Base-by-base conservation (phyloP, 2,113 vertebrate genomes). In the Lutjanus erythropterus region DNA sequence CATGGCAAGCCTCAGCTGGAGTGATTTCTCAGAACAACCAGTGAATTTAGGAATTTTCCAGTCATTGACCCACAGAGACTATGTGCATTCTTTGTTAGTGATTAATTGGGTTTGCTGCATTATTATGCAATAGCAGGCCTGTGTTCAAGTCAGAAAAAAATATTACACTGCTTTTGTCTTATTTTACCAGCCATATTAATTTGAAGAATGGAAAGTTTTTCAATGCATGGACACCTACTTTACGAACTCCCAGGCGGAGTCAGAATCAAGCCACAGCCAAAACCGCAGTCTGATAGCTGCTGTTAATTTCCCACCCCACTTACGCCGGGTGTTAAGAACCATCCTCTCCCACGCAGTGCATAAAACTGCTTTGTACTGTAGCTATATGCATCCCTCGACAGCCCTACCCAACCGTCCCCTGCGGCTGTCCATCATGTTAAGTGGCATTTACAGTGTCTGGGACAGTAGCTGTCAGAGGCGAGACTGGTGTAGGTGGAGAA, bases 401-500 rank as follows among this genome's bases (percentile, higher is more conserved):
- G 58, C 56, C 21, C 19, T 14, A 6, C 41, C 35, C 15, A 42
- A 56, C 55, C 11, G 2, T 42, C 67, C 68, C 76, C 49, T 56
- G 58, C 9, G 25, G 84, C 81, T 78, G 82, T 86, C 87, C 72
- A 12, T 88, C 85, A 89, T 19, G 52, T 52, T 78, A 83, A 88
- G 76, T 79, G 84, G 60, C 82, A 56, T 91, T 90, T 89, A 87
- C 85, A 80, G 82, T 78, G 83, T 90, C 80, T 80, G 89, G 79
- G 77, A 90, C 79, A 75, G 81, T 86, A 49, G 50, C 79, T 80
- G 86, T 86, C 85, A 37, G 52, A 53, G 44, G 37, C 37, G 33
- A 83, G 86, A 53, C 73, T 39, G 78, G 68, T 31, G 72, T 18
- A 62, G 58, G 64, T 31, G 77, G 84, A 44, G 71, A 67, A 52